Percentiles rank a stretch among this genome's conserved stretches.
Conservation (phyloP, 2,113 vertebrate species). For the Nothoprocta perdicaria region DNA sequence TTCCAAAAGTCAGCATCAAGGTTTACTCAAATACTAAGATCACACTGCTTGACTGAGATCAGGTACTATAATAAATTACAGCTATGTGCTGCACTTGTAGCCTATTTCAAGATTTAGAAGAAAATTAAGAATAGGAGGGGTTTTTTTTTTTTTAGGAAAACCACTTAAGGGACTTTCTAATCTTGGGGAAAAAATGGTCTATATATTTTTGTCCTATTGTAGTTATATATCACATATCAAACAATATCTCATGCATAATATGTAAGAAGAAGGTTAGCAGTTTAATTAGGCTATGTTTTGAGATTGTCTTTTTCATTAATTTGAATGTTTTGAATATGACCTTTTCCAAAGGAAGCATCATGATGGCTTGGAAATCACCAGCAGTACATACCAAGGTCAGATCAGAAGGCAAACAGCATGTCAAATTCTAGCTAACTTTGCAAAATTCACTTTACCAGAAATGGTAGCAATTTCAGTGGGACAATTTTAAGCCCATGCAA, state of each 20-base stretch:
- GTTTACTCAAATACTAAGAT: neutral
- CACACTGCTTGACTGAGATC: neutral
- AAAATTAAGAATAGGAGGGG: neutral
- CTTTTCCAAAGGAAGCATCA: neutral
- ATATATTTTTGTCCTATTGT: neutral
- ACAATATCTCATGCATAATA: neutral
- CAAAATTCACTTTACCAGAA: neutral
- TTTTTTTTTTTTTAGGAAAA: neutral
- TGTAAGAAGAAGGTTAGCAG: neutral
- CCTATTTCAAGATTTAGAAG: neutral
- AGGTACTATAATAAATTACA: neutral
- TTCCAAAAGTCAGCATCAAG: neutral
- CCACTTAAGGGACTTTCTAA: neutral
- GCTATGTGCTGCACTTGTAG: neutral
- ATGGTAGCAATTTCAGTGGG: neutral
- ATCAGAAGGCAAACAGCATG: neutral
- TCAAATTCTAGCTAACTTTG: neutral
- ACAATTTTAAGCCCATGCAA: neutral
- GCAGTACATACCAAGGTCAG: neutral
- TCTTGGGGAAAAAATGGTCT: neutral
- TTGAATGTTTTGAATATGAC: neutral
- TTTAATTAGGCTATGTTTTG: neutral
- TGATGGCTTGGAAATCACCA: neutral
- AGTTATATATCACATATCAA: neutral
- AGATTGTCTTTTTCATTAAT: neutral